Percentiles rank a stretch among this genome's conserved stretches.
Evolutionary conservation across 2,113 vertebrate genomes (phyloP).

Genomic region (Rhipidura dahli): DNA sequence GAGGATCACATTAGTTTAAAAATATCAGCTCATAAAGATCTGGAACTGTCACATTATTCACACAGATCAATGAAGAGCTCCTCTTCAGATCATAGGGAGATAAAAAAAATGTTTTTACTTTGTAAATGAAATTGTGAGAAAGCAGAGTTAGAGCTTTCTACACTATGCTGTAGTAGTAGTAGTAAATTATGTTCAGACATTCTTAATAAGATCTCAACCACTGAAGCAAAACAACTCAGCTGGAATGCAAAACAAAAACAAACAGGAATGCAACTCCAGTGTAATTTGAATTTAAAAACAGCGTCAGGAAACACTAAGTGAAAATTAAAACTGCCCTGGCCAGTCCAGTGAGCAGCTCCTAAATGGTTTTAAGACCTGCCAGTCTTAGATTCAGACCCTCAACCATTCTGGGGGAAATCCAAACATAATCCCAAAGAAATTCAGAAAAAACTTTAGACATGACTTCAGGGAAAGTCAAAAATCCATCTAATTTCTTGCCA

Average conservation of each 20-base stretch:
- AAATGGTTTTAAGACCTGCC: not conserved
- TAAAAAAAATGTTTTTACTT: not conserved
- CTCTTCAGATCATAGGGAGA: not conserved
- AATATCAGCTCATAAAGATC: not conserved
- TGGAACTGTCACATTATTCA: not conserved
- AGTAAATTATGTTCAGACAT: not conserved
- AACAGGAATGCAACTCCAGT: constrained; percentile 22
- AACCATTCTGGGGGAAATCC: not conserved
- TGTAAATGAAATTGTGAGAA: not conserved
- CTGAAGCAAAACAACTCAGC: constrained; percentile 19
- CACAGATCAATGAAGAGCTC: not conserved
- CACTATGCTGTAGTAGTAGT: not conserved
- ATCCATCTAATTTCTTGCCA: not conserved
- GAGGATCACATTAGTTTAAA: not conserved
- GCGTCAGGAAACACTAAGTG: not conserved
- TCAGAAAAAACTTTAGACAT: not conserved
- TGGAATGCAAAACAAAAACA: constrained; percentile 65
- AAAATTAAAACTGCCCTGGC: constrained; percentile 29
- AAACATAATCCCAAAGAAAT: not conserved
- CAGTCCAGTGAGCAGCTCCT: constrained; percentile 2
- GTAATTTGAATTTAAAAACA: constrained; percentile 57
- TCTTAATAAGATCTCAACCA: constrained; percentile 3
- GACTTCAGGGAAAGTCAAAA: not conserved
- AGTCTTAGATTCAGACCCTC: not conserved
- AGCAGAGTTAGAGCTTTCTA: not conserved